These are phyloP conservation scores for Hemicentrotus pulcherrimus DNA, from an alignment of 35 echinoderm and acorn worm genomes.

Conservation along the genomic window DNA sequence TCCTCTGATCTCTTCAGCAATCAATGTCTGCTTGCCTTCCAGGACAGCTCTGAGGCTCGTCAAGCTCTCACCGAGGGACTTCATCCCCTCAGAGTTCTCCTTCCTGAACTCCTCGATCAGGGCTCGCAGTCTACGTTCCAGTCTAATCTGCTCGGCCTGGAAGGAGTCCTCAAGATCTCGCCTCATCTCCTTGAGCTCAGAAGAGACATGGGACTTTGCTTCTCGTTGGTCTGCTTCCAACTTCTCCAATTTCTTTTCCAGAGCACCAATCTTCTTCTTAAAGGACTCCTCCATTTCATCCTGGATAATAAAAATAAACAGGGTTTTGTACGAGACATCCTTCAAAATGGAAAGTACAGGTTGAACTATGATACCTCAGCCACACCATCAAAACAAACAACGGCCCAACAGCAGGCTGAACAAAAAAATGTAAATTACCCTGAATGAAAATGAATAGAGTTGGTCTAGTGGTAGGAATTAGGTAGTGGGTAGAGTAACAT, in stretches of 20 bases:
- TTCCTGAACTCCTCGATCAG: constrained; percentile 7
- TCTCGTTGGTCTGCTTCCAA: constrained; percentile 6
- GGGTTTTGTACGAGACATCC: neutral
- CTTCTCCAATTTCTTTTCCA: constrained; percentile 13
- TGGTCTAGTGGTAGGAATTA: too few relatives aligned
- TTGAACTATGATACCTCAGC: neutral
- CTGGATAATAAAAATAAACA: neutral
- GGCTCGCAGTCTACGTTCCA: neutral
- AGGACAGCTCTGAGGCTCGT: constrained; percentile 36
- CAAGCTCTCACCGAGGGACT: constrained; percentile 1
- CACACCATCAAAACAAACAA: too few relatives aligned
- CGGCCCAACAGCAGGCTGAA: too few relatives aligned
- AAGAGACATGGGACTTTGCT: neutral
- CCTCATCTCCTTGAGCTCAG: neutral
- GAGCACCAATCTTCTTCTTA: neutral
- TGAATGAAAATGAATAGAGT: too few relatives aligned
- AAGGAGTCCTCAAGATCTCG: neutral
- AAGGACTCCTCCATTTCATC: constrained; percentile 27
- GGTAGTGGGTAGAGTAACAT: too few relatives aligned
- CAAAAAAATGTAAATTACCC: too few relatives aligned
- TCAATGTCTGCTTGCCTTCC: constrained; percentile 27
- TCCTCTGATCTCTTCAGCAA: constrained; percentile 26
- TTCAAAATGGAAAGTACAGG: neutral
- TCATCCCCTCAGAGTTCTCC: constrained; percentile 28
- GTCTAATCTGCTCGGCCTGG: neutral